These are phyloP conservation scores for Misgurnus anguillicaudatus DNA, from an alignment of 2,113 vertebrate genomes.

Conservation along the genomic window DNA sequence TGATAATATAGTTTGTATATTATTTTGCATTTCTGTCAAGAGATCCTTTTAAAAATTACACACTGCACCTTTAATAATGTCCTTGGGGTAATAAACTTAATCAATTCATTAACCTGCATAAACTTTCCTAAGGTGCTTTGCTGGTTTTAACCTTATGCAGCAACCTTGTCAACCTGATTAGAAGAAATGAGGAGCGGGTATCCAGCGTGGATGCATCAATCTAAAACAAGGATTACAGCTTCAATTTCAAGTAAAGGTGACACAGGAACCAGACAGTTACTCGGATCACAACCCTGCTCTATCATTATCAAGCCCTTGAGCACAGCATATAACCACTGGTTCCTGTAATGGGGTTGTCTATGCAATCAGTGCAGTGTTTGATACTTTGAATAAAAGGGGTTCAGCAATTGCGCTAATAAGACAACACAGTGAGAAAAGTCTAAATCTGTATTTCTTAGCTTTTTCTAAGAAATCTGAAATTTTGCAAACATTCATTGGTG, in stretches of 20 bases:
- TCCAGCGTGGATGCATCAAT: too few species aligned
- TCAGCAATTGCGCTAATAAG: not conserved
- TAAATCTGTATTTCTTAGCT: not conserved
- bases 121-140: not conserved
- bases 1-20: too few species aligned
- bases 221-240: not conserved
- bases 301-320: not conserved
- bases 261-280: not conserved
- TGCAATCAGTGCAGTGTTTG: conserved; percentile 8
- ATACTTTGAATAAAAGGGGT: not conserved
- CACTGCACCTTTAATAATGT: conserved; percentile 15
- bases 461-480: too few species aligned
- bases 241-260: conserved; percentile 4
- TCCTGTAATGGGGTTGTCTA: not conserved
- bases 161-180: conserved; percentile 1
- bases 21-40: too few species aligned
- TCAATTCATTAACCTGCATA: conserved; percentile 19
- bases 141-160: not conserved
- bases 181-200: not conserved
- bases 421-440: not conserved
- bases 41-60: not conserved
- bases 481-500: too few species aligned
- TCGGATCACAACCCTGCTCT: not conserved
- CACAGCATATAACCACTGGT: not conserved
- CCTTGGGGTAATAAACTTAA: conserved; percentile 1